These are phyloP conservation scores for Actinemys pallida DNA, from an alignment of 2,113 vertebrate genomes.

Conservation along the genomic window DNA sequence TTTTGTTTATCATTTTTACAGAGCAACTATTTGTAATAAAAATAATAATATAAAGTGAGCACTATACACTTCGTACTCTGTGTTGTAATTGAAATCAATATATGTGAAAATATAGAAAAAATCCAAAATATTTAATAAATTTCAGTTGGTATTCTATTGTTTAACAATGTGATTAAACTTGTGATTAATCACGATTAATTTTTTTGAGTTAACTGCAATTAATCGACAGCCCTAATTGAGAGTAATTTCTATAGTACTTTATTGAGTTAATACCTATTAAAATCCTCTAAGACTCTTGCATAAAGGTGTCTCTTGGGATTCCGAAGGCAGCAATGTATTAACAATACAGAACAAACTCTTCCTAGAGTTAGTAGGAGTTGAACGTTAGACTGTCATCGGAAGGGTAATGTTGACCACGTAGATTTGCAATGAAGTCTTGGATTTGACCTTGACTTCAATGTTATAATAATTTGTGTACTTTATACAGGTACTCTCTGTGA, in stretches of 20 bases:
- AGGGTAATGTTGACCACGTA: not conserved
- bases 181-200: too few relatives aligned
- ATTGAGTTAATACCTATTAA: not conserved
- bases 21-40: too few relatives aligned
- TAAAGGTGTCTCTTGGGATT: not conserved
- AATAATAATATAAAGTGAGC: too few relatives aligned
- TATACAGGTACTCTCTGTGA: not conserved
- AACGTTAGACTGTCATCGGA: not conserved
- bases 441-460: not conserved
- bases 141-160: too few relatives aligned
- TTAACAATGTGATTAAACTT: too few relatives aligned
- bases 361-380: not conserved
- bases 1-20: too few relatives aligned
- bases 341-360: not conserved
- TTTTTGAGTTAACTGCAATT: too few relatives aligned
- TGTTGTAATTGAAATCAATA: too few relatives aligned
- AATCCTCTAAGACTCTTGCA: not conserved
- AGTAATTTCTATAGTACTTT: not conserved
- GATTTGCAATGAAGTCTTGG: not conserved
- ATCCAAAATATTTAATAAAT: too few relatives aligned
- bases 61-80: too few relatives aligned
- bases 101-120: too few relatives aligned
- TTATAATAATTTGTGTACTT: not conserved
- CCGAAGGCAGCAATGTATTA: not conserved
- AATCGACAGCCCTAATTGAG: too few relatives aligned